A percentile compares a stretch with the other conserved stretches of the same genome.
phyloP scores from a whole-genome alignment of 30 jellyfish, hydroid and myxozoan genomes.

The Hydractinia echinata region DNA sequence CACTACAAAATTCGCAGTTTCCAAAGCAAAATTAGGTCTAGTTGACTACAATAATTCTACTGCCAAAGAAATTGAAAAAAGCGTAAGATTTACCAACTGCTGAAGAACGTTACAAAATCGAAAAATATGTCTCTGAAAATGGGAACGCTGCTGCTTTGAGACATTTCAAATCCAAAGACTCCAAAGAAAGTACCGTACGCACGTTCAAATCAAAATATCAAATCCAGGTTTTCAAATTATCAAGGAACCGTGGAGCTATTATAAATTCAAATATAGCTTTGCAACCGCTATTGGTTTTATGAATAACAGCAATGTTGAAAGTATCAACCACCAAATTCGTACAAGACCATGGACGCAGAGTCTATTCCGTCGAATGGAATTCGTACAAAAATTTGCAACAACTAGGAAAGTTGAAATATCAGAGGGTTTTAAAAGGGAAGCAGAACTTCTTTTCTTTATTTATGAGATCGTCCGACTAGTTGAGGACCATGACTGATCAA shows the following conservation, averaged over 20 bases:
- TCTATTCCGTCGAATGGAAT: conserved; percentile 3
- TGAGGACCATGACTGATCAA: not conserved
- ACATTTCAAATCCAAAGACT: conserved; percentile 8
- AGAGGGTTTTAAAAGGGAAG: no score
- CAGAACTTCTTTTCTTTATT: no score
- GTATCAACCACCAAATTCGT: conserved; percentile 2
- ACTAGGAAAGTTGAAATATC: no score
- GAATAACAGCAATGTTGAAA: conserved; percentile 23
- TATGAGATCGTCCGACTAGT: no score
- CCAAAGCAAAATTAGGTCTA: no score
- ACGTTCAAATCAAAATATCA: no score
- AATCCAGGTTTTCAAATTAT: not conserved
- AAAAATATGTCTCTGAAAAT: conserved; percentile 16
- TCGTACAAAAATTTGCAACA: no score
- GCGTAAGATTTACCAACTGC: no score
- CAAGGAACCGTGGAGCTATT: not conserved
- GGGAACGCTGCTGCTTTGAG: conserved; percentile 6
- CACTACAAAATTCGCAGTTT: no score
- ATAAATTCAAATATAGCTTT: not conserved
- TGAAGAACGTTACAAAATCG: not conserved
- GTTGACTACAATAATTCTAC: no score
- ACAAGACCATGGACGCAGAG: conserved; percentile 29
- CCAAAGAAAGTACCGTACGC: not conserved
- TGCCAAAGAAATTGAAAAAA: no score
- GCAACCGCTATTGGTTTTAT: no score